Percentiles rank a stretch among this genome's conserved stretches.
These are phyloP conservation scores for Sphaerodactylus townsendi DNA, from an alignment of 2,113 vertebrate genomes.

Conservation along the genomic window DNA sequence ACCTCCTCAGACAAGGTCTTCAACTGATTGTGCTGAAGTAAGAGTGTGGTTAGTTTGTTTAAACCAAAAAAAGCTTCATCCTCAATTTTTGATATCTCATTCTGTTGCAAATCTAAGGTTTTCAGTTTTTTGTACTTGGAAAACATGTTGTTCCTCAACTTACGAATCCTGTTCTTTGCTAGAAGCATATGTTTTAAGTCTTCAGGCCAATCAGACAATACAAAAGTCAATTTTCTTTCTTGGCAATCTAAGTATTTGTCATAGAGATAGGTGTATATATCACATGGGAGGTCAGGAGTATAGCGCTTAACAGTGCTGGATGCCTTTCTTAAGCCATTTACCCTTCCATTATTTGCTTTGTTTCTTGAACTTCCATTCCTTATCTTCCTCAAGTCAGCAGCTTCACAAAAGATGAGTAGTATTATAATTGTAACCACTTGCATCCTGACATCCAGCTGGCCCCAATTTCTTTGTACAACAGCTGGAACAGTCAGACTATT, in stretches of 20 bases:
- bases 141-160: constrained; percentile 88
- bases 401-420: constrained; percentile 80
- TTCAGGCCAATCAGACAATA: constrained; percentile 85
- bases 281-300: constrained; percentile 75
- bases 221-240: constrained; percentile 83
- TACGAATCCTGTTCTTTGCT: constrained; percentile 87
- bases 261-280: constrained; percentile 83
- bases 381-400: constrained; percentile 73
- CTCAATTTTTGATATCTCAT: constrained; percentile 88
- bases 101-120: constrained; percentile 94
- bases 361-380: constrained; percentile 66
- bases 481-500: constrained; percentile 57
- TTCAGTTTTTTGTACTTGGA: constrained; percentile 84
- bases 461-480: constrained; percentile 58
- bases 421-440: constrained; percentile 75
- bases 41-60: constrained; percentile 86
- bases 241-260: constrained; percentile 95
- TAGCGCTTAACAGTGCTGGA: constrained; percentile 80
- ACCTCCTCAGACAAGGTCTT: constrained; percentile 83
- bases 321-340: constrained; percentile 59
- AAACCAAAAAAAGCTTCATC: constrained; percentile 87
- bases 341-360: constrained; percentile 56
- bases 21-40: constrained; percentile 92
- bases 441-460: constrained; percentile 83
- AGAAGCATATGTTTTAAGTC: constrained; percentile 91